phyloP scores from a whole-genome alignment of 1,140 invertebrate species.

The Lasioglossum baleicum region DNA sequence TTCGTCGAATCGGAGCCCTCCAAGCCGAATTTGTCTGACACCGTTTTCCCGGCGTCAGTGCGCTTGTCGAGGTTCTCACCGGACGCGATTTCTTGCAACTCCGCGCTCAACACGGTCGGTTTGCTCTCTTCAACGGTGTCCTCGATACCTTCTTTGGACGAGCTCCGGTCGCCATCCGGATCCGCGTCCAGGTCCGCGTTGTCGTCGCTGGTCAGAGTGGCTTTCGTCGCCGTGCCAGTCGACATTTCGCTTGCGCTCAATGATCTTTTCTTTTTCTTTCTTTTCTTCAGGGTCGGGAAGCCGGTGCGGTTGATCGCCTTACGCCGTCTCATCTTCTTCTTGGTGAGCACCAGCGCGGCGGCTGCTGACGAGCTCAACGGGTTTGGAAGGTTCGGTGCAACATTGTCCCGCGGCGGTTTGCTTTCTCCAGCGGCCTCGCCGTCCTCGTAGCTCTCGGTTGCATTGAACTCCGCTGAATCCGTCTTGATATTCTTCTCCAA shows the following conservation, averaged over 20 bases:
- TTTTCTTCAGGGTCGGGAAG: conserved; percentile 91
- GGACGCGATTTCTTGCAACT: neutral
- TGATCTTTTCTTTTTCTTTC: conserved; percentile 86
- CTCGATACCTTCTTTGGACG: conserved; percentile 30
- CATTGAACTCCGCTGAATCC: conserved; percentile 31
- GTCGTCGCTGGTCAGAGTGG: neutral
- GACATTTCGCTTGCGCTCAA: conserved; percentile 5
- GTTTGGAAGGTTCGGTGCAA: conserved; percentile 50
- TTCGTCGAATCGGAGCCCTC: neutral
- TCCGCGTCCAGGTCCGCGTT: neutral
- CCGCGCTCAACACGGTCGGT: conserved; percentile 11
- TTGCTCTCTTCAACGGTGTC: conserved; percentile 49
- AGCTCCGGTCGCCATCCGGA: neutral
- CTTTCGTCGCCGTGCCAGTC: conserved; percentile 25
- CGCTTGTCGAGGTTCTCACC: neutral
- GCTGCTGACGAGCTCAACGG: conserved; percentile 42
- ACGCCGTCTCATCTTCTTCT: conserved; percentile 86
- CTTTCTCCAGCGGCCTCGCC: conserved; percentile 26
- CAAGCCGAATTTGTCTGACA: neutral
- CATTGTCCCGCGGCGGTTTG: conserved; percentile 36
- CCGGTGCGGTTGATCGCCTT: conserved; percentile 91
- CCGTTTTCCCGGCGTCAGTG: neutral
- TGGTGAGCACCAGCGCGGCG: conserved; percentile 65
- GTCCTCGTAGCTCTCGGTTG: conserved; percentile 24
- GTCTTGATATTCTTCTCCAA: conserved; percentile 57